Base-by-base conservation (phyloP, 2,113 vertebrate genomes). In the Microtus richardsoni region DNA sequence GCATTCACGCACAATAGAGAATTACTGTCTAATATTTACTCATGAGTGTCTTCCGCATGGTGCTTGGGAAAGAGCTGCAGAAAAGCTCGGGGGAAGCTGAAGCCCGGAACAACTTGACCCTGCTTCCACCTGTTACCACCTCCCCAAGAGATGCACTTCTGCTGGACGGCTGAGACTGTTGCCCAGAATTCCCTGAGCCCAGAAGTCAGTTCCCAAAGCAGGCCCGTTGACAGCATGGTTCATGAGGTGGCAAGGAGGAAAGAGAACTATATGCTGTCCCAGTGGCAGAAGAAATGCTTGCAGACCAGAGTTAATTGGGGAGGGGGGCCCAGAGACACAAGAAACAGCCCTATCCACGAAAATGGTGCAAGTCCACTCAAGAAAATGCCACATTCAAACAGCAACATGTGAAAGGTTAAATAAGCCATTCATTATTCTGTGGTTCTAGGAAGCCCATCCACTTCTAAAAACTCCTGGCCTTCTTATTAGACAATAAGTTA, bases 121-220 rank as follows among this genome's bases (percentile, higher is more conserved):
- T 90, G 93, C 47, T 82, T 91, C 52, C 68, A 92, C 94, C 96
- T 96, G 96, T 95, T 96, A 96, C 80, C 71, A 41, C 79, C 88
- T 96, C 84, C 96, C 84, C 93, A 96, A 96, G 96, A 97, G 96
- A 97, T 90, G 75, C 92, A 97, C 97, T 97, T 97, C 97, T 88
- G 83, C 93, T 78, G 49, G 62, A 82, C 74, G 93, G 79, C 79
- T 95, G 89, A 90, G 75, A 93, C 66, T 91, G 96, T 49, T 85
- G 49, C 70, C 93, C 87, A 96, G 84, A 89, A 96, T 90, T 93
- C 90, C 89, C 95, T 94, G 33, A 90, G 60, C 47, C 62, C 66
- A 41, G 78, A 91, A 97, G 87, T 92, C 89, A 91, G 89, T 93
- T 96, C 94, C 88, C 91, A 94, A 92, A 88, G 58, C 39, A 74